phyloP scores from a whole-genome alignment of 1,140 invertebrate species.

The Bombyx mandarina region DNA sequence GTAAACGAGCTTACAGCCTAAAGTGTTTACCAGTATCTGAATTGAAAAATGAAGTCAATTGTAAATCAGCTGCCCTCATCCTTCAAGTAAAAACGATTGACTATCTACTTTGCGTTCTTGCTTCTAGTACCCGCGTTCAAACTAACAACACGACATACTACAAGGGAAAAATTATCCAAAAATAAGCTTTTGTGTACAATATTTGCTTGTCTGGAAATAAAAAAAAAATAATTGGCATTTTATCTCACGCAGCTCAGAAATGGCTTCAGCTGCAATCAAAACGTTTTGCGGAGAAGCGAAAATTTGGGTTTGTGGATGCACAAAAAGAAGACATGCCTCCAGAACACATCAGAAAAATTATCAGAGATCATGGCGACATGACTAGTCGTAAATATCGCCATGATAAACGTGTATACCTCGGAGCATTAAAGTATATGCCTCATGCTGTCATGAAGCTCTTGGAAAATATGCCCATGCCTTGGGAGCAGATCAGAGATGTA shows the following conservation, averaged over 20 bases:
- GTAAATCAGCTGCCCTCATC: too few relatives aligned
- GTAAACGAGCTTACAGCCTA: too few relatives aligned
- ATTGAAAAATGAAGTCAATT: too few relatives aligned
- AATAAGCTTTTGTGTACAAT: background rate
- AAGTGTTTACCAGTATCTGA: too few relatives aligned
- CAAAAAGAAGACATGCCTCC: constrained; percentile 99
- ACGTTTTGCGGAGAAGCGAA: constrained; percentile 96
- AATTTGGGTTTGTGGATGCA: constrained; percentile 98
- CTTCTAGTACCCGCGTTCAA: too few relatives aligned
- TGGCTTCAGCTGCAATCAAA: constrained; percentile 99
- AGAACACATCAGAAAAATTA: constrained; percentile 98
- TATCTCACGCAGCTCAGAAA: constrained; percentile 79
- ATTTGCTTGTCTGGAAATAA: background rate
- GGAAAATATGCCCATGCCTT: constrained; percentile 99
- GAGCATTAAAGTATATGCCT: constrained; percentile 99
- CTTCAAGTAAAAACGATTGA: too few relatives aligned
- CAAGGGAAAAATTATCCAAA: too few relatives aligned
- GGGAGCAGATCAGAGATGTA: constrained; percentile 99
- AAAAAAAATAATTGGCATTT: background rate
- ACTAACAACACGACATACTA: too few relatives aligned
- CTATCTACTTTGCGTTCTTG: too few relatives aligned
- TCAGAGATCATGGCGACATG: constrained; percentile 99
- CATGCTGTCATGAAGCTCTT: constrained; percentile 98
- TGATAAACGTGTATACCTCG: constrained; percentile 98
- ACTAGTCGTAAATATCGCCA: constrained; percentile 98